Percentiles rank a stretch among this genome's conserved stretches.
phyloP scores from a whole-genome alignment of 1,140 invertebrate species.

The Camponotus pennsylvanicus region DNA sequence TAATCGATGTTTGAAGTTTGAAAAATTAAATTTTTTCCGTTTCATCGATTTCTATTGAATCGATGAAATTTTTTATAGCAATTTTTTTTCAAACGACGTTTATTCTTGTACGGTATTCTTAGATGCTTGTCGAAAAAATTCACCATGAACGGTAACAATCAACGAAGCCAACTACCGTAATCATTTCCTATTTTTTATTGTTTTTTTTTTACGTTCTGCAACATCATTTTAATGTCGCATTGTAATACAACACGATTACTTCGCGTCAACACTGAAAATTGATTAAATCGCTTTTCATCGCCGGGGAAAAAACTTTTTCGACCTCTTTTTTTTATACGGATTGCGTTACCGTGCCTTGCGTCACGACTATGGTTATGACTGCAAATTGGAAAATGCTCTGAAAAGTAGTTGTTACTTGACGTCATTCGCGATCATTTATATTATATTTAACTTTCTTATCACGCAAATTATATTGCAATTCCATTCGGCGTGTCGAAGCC shows the following conservation, averaged over 20 bases:
- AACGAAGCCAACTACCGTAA: slow-evolving; percentile 17
- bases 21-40: background rate
- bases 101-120: background rate
- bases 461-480: slow-evolving; percentile 26
- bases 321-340: slow-evolving; percentile 37
- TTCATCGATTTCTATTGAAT: background rate
- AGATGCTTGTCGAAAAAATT: slow-evolving; percentile 3
- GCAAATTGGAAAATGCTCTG: slow-evolving; percentile 62
- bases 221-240: background rate
- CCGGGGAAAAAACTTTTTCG: slow-evolving; percentile 30
- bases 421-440: slow-evolving; percentile 62
- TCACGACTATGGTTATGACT: slow-evolving; percentile 53
- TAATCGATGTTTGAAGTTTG: background rate
- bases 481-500: background rate
- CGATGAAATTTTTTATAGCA: background rate
- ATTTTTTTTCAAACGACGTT: background rate
- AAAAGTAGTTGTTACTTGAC: slow-evolving; percentile 66
- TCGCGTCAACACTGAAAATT: slow-evolving; percentile 11
- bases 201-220: slow-evolving; percentile 2
- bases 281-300: slow-evolving; percentile 46
- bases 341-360: slow-evolving; percentile 56
- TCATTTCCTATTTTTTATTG: background rate
- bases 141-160: slow-evolving; percentile 14
- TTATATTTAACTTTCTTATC: slow-evolving; percentile 64
- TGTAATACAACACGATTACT: slow-evolving; percentile 14